Evolutionary conservation across 2,888 invertebrate species (phyloP).

Genomic region (Leptinotarsa haldemani): DNA sequence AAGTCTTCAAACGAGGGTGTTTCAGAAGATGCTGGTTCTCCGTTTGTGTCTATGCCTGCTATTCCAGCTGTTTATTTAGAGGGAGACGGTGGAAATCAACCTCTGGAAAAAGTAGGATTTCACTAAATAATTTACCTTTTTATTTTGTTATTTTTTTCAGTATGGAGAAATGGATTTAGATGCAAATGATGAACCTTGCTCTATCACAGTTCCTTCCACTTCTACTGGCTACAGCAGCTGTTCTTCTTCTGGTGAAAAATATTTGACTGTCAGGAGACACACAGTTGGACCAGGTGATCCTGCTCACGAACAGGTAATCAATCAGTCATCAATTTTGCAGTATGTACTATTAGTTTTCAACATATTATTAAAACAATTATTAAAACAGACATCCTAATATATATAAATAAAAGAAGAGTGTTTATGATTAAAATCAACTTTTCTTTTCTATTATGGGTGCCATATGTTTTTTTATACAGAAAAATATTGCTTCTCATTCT

Average conservation of each 20-base stretch:
- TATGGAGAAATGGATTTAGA: constrained; percentile 70
- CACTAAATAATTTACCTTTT: constrained; percentile 12
- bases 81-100: constrained; percentile 68
- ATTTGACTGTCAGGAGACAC: constrained; percentile 81
- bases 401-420: too few relatives aligned
- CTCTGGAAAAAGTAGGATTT: constrained; percentile 71
- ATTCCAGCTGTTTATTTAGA: constrained; percentile 69
- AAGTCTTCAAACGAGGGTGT: constrained; percentile 56
- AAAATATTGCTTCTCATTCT: too few relatives aligned
- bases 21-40: constrained; percentile 63
- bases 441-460: too few relatives aligned
- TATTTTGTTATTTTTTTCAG: constrained; percentile 54
- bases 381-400: too few relatives aligned
- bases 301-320: constrained; percentile 76
- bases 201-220: constrained; percentile 58
- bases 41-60: constrained; percentile 69
- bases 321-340: too few relatives aligned
- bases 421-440: too few relatives aligned
- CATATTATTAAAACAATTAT: too few relatives aligned
- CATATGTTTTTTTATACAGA: too few relatives aligned
- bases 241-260: constrained; percentile 62
- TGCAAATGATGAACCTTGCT: constrained; percentile 59
- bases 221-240: constrained; percentile 56
- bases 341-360: too few relatives aligned
- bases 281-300: constrained; percentile 95